Evolutionary conservation across 2,113 vertebrate genomes (phyloP), one percentile per base, ranked within the genome.

Genomic region (Chunga burmeisteri): DNA sequence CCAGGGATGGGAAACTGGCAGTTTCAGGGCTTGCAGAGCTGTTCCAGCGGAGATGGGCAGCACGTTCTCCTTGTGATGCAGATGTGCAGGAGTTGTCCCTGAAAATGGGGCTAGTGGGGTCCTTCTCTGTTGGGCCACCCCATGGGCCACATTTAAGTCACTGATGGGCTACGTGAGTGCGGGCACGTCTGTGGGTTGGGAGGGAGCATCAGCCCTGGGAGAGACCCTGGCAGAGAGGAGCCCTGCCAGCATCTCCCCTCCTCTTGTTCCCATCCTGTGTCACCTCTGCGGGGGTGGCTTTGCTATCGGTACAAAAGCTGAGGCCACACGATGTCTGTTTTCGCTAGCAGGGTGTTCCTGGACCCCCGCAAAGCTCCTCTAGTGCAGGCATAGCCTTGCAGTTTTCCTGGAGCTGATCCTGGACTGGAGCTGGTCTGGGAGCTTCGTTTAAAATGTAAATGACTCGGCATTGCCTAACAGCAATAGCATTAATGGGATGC

Each of bases 381-480:
- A 6, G 20, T 26, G 18, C 62, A 68, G 61, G 67, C 21, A 50
- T 4, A 56, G 75, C 22, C 71, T 77, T 61, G 20, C 22, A 58
- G 44, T 32, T 79, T 68, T 67, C 40, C 68, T 29, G 53, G 62
- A 79, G 59, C 38, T 44, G 47, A 74, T 67, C 55, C 83, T 42
- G 83, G 58, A 50, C 59, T 44, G 38, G 81, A 58, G 59, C 66
- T 79, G 81, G 44, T 59, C 73, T 15, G 56, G 61, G 52, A 95
- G 78, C 74, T 93, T 94, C 0, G 3, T 93, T 95, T 94, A 95
- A 95, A 75, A 93, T 87, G 93, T 44, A 95, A 96, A 94, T 83
- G 71, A 36, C 53, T 88, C 1, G 1, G 50, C 15, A 2, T 50
- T 86, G 81, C 92, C 83, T 81, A 90, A 88, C 44, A 94, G 88